phyloP scores from a whole-genome alignment of 2,888 invertebrate genomes.

The Eilema sororculum region DNA sequence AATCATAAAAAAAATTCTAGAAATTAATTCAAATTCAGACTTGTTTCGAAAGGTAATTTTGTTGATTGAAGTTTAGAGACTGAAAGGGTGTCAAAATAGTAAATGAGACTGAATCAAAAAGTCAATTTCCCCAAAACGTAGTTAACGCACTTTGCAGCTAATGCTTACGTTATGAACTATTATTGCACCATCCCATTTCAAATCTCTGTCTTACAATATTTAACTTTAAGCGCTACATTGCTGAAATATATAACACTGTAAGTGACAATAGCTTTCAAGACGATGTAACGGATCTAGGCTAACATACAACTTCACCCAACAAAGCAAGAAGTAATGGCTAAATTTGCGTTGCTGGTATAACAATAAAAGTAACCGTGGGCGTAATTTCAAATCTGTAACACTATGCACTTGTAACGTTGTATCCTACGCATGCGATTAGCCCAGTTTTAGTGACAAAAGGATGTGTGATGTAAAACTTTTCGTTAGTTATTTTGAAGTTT shows the following conservation, averaged over 20 bases:
- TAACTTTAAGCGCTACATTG: background rate
- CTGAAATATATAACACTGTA: slow-evolving; percentile 16
- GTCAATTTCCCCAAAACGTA: background rate
- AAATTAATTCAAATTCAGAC: too few species aligned
- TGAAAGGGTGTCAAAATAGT: too few species aligned
- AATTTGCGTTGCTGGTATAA: slow-evolving; percentile 29
- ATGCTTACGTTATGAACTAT: background rate
- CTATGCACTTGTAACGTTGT: slow-evolving; percentile 37
- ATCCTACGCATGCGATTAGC: slow-evolving; percentile 63
- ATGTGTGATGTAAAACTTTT: slow-evolving; percentile 46
- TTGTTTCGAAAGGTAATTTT: too few species aligned
- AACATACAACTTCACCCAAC: slow-evolving; percentile 28
- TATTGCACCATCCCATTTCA: background rate
- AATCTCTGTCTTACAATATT: background rate
- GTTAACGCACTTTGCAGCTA: background rate
- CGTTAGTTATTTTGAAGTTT: slow-evolving; percentile 35
- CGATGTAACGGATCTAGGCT: slow-evolving; percentile 17
- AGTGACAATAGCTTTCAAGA: slow-evolving; percentile 26
- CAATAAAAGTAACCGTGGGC: slow-evolving; percentile 40
- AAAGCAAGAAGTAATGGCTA: slow-evolving; percentile 28
- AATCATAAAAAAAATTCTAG: too few species aligned
- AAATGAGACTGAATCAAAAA: too few species aligned
- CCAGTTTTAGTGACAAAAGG: slow-evolving; percentile 53
- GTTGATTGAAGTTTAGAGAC: too few species aligned
- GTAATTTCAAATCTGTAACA: slow-evolving; percentile 32